Percentiles rank a stretch among this genome's conserved stretches.
Conservation (phyloP, 2,797 vertebrate species). For the Botia kubotai region DNA sequence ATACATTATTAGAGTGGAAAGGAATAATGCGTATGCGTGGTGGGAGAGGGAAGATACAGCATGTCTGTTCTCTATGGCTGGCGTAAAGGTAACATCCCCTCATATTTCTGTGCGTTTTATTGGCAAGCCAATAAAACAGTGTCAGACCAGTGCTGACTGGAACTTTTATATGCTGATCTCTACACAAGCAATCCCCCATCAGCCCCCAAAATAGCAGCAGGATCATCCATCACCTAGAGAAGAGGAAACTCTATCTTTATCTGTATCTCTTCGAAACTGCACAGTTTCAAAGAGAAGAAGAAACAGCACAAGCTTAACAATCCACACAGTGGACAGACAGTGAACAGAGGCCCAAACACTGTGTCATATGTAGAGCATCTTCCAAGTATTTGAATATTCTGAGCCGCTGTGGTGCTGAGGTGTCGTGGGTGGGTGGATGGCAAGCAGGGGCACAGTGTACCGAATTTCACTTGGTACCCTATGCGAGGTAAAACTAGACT, state of each 20-base stretch:
- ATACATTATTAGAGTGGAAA: conserved; percentile 29
- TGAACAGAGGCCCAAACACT: not conserved
- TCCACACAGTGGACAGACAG: not conserved
- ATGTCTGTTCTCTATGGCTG: conserved; percentile 38
- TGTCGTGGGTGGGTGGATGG: not conserved
- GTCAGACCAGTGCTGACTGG: conserved; percentile 68
- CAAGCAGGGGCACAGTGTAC: not conserved
- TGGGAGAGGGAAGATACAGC: conserved; percentile 43
- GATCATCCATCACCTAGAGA: conserved; percentile 55
- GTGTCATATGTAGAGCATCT: not conserved
- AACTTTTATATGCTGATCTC: conserved; percentile 64
- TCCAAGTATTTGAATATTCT: not conserved
- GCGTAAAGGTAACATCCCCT: conserved; percentile 33
- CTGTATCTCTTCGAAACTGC: not conserved
- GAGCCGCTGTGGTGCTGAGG: not conserved
- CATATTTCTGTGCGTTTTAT: conserved; percentile 64
- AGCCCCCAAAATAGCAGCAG: conserved; percentile 58
- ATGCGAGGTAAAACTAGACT: too few relatives aligned
- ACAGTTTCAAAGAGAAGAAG: conserved; percentile 47
- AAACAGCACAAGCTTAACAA: not conserved
- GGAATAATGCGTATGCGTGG: conserved; percentile 28
- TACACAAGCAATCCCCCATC: conserved; percentile 57
- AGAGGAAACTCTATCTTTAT: conserved; percentile 50
- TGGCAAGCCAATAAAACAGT: conserved; percentile 61
- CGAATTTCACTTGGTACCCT: too few relatives aligned